Conservation (phyloP, 64 coral and sea anemone species). For the Exaiptasia diaphana region DNA sequence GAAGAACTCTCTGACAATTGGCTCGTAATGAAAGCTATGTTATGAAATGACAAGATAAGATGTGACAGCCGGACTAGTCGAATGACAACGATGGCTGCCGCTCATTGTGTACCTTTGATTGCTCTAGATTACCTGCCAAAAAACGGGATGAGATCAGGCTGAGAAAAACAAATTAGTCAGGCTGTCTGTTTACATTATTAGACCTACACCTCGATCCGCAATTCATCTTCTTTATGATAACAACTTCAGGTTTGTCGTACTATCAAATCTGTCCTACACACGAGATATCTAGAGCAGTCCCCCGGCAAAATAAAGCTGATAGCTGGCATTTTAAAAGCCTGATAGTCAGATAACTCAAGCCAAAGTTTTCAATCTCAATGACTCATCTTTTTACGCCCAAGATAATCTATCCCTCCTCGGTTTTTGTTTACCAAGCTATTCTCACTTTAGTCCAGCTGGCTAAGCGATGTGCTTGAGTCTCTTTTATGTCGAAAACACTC, state of each 20-base stretch:
- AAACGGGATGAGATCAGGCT: slow-evolving; percentile 59
- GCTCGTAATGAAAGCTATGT: slow-evolving; percentile 68
- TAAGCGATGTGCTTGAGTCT: neutral
- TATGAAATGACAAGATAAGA: slow-evolving; percentile 76
- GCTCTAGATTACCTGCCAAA: slow-evolving; percentile 79
- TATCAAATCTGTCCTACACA: too few species aligned
- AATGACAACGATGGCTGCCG: slow-evolving; percentile 63
- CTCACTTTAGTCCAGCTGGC: neutral
- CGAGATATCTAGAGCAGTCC: neutral
- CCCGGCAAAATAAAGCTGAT: neutral
- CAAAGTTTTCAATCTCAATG: neutral
- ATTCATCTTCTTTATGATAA: neutral
- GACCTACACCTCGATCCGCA: slow-evolving; percentile 32
- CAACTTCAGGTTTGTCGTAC: neutral
- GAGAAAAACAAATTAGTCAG: slow-evolving; percentile 95
- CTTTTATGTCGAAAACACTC: neutral
- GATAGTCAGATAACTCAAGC: neutral
- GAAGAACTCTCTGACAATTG: slow-evolving; percentile 38
- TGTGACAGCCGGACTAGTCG: slow-evolving; percentile 42
- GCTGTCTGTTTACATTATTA: slow-evolving; percentile 74
- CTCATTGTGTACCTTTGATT: slow-evolving; percentile 79
- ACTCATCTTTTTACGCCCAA: neutral
- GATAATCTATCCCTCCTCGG: neutral
- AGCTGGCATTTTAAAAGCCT: neutral
- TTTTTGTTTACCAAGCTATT: slow-evolving; percentile 11